Base-by-base conservation (phyloP, 2,888 invertebrate genomes). In the Macaria notata region DNA sequence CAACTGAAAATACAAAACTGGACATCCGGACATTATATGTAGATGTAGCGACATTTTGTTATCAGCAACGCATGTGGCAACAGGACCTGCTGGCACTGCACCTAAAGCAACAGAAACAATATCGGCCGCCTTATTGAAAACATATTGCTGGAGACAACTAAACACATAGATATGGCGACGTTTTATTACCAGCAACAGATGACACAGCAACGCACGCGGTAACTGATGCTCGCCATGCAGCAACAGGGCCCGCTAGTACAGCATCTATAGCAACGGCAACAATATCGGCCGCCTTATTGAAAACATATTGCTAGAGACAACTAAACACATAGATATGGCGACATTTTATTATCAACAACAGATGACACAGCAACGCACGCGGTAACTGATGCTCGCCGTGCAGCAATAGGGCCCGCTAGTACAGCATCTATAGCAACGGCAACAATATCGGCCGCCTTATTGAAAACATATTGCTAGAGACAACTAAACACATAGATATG, bases 21-120 rank as follows among this genome's bases (percentile, higher is more conserved):
- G 19, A 19, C 19, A 63, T 92, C 86, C 73, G 92, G 93, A 62
- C 94, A 94, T 70, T 94, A 94, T 80, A 93, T 93, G 70, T 93
- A 94, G 72, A 93, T 85, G 65, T 19, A 19, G 81, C 86, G 74
- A 82, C 83, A 66, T 19, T 1, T 19, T 19, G 19, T 19, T 19
- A 19, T 19, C 86, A 91, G 69, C 92, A 94, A 69, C 92, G 94
- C 59, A 94, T 95, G 45, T 30, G 42, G 33, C 45, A 42, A 31
- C 31, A 39, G 39, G 33, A 29, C n/a, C 41, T 3, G 19, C 36
- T 44, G 19, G 29, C 9, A 29, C 43, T 44, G 7, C 33, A 44
- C 5, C 36, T 44, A 5, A 43, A 50, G 31, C 19, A 39, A 33
- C 39, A 29, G 8, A 41, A 49, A 7, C 44, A 43, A 19, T 44